Evolutionary conservation across 2,113 vertebrate genomes (phyloP).

Genomic region (Hypocryptadius cinnamomeus): DNA sequence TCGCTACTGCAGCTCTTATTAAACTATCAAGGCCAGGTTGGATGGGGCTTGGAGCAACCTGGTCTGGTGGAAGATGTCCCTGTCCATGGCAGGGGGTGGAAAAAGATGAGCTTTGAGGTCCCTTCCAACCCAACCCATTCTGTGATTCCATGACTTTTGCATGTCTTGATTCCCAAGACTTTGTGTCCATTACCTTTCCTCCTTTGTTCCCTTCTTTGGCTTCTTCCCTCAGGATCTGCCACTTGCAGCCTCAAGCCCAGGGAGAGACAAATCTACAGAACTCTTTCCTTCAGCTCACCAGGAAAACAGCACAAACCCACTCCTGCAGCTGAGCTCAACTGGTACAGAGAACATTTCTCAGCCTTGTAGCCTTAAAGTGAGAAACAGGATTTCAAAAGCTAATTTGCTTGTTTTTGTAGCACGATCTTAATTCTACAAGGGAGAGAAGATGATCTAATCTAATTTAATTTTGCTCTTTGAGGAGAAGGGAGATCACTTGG

Average conservation of each 20-base stretch:
- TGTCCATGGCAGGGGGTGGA: background rate
- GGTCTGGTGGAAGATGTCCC: background rate
- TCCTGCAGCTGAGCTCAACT: background rate
- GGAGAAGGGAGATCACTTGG: constrained; percentile 57
- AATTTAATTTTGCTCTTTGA: constrained; percentile 72
- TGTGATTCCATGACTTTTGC: fast-evolving
- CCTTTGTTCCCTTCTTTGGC: background rate
- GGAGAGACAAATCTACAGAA: background rate
- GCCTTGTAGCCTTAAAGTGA: background rate
- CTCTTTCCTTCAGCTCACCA: background rate
- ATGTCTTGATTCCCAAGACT: background rate
- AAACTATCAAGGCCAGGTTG: background rate
- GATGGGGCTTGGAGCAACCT: background rate
- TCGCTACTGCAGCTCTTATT: background rate
- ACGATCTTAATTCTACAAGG: constrained; percentile 55
- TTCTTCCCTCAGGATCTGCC: background rate
- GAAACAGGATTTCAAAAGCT: constrained; percentile 38
- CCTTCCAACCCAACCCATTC: background rate
- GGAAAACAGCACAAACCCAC: background rate
- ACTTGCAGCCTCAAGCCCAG: background rate
- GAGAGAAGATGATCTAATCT: constrained; percentile 58
- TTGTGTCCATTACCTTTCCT: background rate
- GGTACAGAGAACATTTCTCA: background rate
- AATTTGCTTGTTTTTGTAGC: constrained; percentile 60
- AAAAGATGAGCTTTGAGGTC: background rate